These are phyloP conservation scores for Arion vulgaris DNA, from an alignment of 1,140 invertebrate species.

Conservation along the genomic window DNA sequence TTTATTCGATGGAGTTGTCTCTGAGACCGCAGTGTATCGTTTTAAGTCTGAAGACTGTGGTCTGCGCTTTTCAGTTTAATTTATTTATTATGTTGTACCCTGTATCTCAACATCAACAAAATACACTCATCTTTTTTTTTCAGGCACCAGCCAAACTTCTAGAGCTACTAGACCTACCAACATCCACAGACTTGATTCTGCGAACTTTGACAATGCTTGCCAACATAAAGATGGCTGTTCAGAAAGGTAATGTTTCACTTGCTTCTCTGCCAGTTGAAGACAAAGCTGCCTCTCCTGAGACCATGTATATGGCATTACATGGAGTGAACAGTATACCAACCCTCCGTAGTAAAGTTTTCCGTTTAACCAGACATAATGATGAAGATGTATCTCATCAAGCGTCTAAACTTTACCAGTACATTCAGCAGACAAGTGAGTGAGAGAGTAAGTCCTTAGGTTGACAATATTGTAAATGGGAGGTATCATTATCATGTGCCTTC, in stretches of 20 bases:
- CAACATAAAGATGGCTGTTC: conserved; percentile 74
- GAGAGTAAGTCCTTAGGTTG: no score
- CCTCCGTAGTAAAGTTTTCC: conserved; percentile 74
- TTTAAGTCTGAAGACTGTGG: no score
- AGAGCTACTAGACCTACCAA: conserved; percentile 71
- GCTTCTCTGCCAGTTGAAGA: conserved; percentile 75
- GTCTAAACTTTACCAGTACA: conserved; percentile 53
- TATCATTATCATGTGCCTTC: no score
- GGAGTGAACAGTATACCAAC: conserved; percentile 72
- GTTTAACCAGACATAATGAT: conserved; percentile 74
- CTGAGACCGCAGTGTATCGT: no score
- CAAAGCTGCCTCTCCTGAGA: conserved; percentile 78
- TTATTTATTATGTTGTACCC: no score
- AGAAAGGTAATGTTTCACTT: conserved; percentile 71
- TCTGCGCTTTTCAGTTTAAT: no score
- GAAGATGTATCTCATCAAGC: conserved; percentile 74
- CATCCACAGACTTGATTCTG: conserved; percentile 75
- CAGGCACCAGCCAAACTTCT: conserved; percentile 76
- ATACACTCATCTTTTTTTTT: conserved; percentile 49
- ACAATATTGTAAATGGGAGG: no score
- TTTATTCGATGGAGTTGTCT: no score
- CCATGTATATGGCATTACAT: conserved; percentile 76
- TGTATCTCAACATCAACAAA: no score
- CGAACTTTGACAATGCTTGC: conserved; percentile 76
- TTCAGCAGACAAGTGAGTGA: neutral